Conservation (phyloP, 2,888 invertebrate genomes). For the Piscicola geometra region DNA sequence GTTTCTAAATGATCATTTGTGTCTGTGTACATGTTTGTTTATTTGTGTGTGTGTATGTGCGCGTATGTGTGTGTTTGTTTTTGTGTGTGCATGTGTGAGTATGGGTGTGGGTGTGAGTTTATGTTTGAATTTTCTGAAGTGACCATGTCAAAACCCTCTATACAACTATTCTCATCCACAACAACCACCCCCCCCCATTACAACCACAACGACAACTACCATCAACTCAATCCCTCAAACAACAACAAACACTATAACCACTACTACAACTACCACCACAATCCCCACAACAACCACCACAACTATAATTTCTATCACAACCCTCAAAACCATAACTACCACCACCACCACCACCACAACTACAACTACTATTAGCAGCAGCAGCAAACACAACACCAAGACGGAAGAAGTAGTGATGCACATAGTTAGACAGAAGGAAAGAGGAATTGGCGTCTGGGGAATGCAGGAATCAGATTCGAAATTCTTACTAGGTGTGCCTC, state of each 20-base stretch:
- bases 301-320: background rate
- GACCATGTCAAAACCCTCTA: background rate
- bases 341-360: slow-evolving; percentile 8
- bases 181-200: background rate
- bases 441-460: background rate
- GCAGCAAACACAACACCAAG: background rate
- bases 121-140: too few relatives aligned
- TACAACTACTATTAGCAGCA: background rate
- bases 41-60: background rate
- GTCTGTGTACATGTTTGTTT: background rate
- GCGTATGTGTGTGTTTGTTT: background rate
- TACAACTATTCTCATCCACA: background rate
- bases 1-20: background rate
- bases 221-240: too few relatives aligned
- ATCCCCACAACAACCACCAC: background rate
- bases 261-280: background rate
- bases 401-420: background rate
- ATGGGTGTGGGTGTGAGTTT: too few relatives aligned
- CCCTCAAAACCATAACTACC: background rate
- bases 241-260: background rate
- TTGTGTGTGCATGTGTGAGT: background rate
- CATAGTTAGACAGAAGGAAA: slow-evolving; percentile 4
- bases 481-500: too few relatives aligned
- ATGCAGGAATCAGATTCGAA: background rate
- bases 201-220: background rate